These are phyloP conservation scores for Atta cephalotes DNA, from an alignment of 1,140 invertebrate genomes.

Conservation along the genomic window DNA sequence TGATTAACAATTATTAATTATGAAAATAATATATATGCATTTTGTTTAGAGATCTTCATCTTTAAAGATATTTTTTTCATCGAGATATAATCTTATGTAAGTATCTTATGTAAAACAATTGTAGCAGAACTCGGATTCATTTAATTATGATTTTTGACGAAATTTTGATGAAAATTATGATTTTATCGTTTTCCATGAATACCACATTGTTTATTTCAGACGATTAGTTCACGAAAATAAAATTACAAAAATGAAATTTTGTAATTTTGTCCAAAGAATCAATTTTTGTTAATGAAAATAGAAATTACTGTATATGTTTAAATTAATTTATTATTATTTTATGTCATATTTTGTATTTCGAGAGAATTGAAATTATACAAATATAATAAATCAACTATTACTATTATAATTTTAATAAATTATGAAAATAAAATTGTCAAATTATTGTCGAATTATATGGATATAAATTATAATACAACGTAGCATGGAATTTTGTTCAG, in stretches of 20 bases:
- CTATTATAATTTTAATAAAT: not conserved
- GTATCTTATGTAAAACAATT: not conserved
- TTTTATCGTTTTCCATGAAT: not conserved
- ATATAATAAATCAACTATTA: not conserved
- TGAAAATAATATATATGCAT: not conserved
- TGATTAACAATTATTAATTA: not conserved
- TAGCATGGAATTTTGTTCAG: not conserved
- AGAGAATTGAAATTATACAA: not conserved
- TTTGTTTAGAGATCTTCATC: not conserved
- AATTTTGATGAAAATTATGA: not conserved
- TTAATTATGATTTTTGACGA: not conserved
- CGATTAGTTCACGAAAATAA: not conserved
- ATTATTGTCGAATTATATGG: not conserved
- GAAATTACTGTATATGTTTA: not conserved
- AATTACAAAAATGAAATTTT: not conserved
- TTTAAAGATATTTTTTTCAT: not conserved
- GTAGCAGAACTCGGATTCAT: not conserved
- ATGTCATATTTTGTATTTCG: not conserved
- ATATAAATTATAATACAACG: not conserved
- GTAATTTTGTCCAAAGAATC: not conserved
- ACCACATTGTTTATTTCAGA: not conserved
- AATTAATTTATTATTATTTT: conserved; percentile 17
- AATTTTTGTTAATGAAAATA: not conserved
- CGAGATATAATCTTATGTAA: not conserved
- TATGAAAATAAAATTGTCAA: conserved; percentile 10